Percentiles rank a stretch among this genome's conserved stretches.
Conservation (phyloP, 2,888 invertebrate genomes). For the Melanophora roralis region DNA sequence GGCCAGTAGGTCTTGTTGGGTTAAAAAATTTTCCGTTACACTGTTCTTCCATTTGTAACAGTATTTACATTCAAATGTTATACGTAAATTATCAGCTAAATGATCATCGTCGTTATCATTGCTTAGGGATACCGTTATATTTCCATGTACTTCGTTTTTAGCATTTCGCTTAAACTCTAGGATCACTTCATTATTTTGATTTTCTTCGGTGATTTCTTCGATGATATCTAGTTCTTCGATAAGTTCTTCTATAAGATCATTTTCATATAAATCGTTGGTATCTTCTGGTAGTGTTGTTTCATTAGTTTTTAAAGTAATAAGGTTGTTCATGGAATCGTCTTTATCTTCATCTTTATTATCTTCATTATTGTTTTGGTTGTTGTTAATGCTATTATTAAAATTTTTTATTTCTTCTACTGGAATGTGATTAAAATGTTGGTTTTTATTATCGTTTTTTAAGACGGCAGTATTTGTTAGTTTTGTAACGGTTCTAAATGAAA, state of each 20-base stretch:
- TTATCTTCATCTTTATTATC: neutral
- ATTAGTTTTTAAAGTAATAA: conserved; percentile 2
- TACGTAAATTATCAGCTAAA: conserved; percentile 51
- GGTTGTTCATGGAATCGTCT: neutral
- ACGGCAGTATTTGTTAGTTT: conserved; percentile 68
- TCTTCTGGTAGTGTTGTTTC: conserved; percentile 37
- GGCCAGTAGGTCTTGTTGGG: conserved; percentile 68
- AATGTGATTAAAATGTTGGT: conserved; percentile 28
- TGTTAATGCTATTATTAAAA: conserved; percentile 33
- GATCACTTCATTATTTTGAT: neutral
- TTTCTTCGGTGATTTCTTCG: conserved; percentile 42
- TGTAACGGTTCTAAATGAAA: conserved; percentile 50
- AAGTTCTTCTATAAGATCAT: conserved; percentile 58
- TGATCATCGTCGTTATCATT: conserved; percentile 34
- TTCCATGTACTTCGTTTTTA: neutral
- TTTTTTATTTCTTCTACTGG: conserved; percentile 22
- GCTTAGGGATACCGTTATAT: neutral
- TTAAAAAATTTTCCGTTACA: conserved; percentile 64
- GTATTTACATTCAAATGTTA: conserved; percentile 68
- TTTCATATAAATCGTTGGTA: conserved; percentile 61
- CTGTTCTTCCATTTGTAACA: conserved; percentile 67
- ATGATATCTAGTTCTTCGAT: conserved; percentile 57
- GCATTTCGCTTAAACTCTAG: neutral
- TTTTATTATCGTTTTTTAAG: conserved; percentile 53
- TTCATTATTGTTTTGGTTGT: conserved; percentile 1